Evolutionary conservation across 1,140 invertebrate genomes (phyloP), one percentile per base, ranked within the genome.

Genomic region (Caenorhabditis tropicalis): DNA sequence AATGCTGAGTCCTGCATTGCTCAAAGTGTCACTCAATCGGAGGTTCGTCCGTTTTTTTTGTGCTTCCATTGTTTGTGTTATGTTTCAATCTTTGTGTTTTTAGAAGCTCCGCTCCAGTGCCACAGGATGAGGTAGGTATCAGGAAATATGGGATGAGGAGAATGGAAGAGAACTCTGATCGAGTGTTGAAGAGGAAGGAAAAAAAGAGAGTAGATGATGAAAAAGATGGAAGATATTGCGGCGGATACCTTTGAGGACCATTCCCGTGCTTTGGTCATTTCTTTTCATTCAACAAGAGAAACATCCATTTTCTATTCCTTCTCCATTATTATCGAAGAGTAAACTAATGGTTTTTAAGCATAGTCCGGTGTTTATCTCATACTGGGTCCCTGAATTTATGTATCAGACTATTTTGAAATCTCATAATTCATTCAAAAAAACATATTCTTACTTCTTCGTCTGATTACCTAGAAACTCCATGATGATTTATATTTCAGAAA

Each of bases 1-100:
- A 74, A 74, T 74, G 65, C 65, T 74, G 65, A 74, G 65, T 74
- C 65, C 65, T 74, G 65, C 65, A 74, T 74, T 74, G 65, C 65
- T 74, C 65, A 74, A 74, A 74, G 65, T 74, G 65, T 74, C 65
- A 74, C 65, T 74, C 65, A 74, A 74, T 74, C 65, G 65, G 36
- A 74, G 65, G 65, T 74, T 39, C 36, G 65, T 74, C 19, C 19
- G 5, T 24, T 31, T 21, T 74, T 74, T 74, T 74, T 74, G 33
- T 43, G 58, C 36, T 43, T 19, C 24, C 36, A 43, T 39, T 74
- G 65, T 43, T 74, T 74, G 65, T 74, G 33, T 74, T 74, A 43
- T 74, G 36, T 74, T 74, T 39, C 36, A 74, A 74, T 74, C 33
- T 43, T 74, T 43, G 65, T 74, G 65, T 74, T 74, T 74, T 74